Evolutionary conservation across 2,888 invertebrate genomes (phyloP).

Genomic region (Chrysina gloriosa): DNA sequence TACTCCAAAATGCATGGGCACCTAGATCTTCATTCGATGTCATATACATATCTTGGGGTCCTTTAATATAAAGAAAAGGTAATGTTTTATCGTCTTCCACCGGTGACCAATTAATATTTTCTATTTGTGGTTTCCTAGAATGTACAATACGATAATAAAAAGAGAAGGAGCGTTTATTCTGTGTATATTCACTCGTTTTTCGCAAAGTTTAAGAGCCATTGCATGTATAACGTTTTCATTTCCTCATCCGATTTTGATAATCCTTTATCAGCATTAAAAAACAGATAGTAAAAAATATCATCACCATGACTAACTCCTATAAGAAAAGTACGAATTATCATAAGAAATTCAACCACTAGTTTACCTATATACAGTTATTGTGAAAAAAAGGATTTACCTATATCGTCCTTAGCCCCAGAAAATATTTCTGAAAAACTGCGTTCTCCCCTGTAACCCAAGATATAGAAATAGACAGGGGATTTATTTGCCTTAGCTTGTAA

Average conservation of each 20-base stretch:
- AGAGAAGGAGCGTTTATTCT: not conserved
- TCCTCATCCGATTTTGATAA: conserved; percentile 26
- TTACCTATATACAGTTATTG: too few relatives aligned
- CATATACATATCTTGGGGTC: conserved; percentile 19
- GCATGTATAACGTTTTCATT: conserved; percentile 34
- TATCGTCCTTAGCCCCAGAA: not conserved
- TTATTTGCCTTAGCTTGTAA: conserved; percentile 68
- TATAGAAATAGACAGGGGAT: conserved; percentile 72
- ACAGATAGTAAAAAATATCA: conserved; percentile 37
- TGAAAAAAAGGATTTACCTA: conserved; percentile 6
- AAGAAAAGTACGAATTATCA: not conserved
- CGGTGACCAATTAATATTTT: conserved; percentile 21
- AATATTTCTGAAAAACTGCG: conserved; percentile 28
- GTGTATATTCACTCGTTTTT: conserved; percentile 9
- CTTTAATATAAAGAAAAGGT: conserved; percentile 11
- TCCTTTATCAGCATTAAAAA: not conserved
- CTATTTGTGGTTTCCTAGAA: conserved; percentile 17
- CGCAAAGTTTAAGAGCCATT: conserved; percentile 27
- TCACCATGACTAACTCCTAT: conserved; percentile 35
- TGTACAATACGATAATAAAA: too few relatives aligned
- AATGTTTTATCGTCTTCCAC: not conserved
- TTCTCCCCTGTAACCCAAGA: conserved; percentile 34
- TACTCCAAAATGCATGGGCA: conserved; percentile 31
- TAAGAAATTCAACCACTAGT: too few relatives aligned
- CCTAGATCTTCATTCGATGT: conserved; percentile 19